Evolutionary conservation across 2,797 vertebrate genomes (phyloP), one percentile per base, ranked within the genome.

Genomic region (Tiaroga cobitis): DNA sequence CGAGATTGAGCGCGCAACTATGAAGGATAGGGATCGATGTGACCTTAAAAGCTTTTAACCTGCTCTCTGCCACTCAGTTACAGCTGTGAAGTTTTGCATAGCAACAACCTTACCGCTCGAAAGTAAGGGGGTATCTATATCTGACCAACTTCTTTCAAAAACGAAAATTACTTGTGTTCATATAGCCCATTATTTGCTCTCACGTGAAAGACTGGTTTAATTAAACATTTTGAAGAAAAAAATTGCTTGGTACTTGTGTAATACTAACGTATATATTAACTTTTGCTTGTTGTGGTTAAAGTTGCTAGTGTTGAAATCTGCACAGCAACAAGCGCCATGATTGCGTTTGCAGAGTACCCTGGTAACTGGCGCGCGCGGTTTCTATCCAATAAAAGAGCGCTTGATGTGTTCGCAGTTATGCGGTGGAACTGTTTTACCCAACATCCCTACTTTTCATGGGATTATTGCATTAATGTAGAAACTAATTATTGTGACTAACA

Each of bases 311-410:
- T 72, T 88, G 90, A 95, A 96, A 95, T 96, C 96, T 96, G 95
- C 95, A 95, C 95, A 92, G 95, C 95, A 96, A 96, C 95, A 96
- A 95, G 93, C 94, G 94, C 95, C 95, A 95, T 93, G 93, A 95
- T 94, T 94, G 93, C 94, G 94, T 94, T 92, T 93, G 89, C 86
- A 51, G 92, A 87, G 91, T 92, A 91, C 93, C 93, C 93, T 92
- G 91, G 93, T 93, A 93, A 94, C 95, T 96, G 95, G 95, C 95
- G 94, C 95, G 95, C 95, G 94, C 93, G 92, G 93, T 92, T 93
- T 89, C 92, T 92, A 91, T 94, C 95, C 94, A 95, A 95, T 94
- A 94, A 94, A 93, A 86, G 73, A 74, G 84, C 86, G 79, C 87
- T 86, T 83, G 83, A 77, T 83, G 83, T 34, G 77, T 67, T 83